Evolutionary conservation across 2,113 vertebrate genomes (phyloP), one percentile per base, ranked within the genome.

Genomic region (rabbit (Oryctolagus cuniculus)): DNA sequence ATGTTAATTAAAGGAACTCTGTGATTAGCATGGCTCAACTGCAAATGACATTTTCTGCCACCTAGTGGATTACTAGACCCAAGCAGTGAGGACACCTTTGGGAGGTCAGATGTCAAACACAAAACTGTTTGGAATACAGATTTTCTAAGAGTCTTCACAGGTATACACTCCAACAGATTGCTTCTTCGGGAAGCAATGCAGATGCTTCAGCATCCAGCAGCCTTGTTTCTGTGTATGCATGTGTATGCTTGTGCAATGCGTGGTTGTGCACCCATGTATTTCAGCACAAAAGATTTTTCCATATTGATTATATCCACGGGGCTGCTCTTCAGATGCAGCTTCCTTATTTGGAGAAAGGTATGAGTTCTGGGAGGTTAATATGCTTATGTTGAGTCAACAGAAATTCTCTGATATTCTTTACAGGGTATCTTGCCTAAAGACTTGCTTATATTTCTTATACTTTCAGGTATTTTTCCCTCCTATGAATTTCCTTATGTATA

Each of bases 31-130:
- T 55, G 86, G 63, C 49, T 82, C 90, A 87, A 61, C 34, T n/a
- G 34, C 87, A 63, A 58, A 34, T 87, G 72, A 81, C 22, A 91
- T 81, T 94, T 96, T 93, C 77, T 96, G 95, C 87, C 87, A 91
- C 38, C 80, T 94, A 78, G 53, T 70, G 92, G 87, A 89, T 93
- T 96, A 75, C 55, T 81, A 70, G 53, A 91, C 31, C 29, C 80
- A 69, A 66, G 24, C 19, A 81, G 53, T 81, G 9, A 93, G 49
- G n/a, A 24, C 74, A 61, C 10, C 69, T 92, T 89, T 44, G 0
- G 25, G 2, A 16, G 22, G 13, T 84, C 70, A 73, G 31, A 10
- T 69, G 89, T 55, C 34, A 90, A 90, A 88, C 36, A 25, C 66
- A 73, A 94, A 72, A 58, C 34, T 89, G 16, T 72, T 87, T 70